Evolutionary conservation across 2,113 vertebrate species (phyloP).

Genomic region (Odontesthes bonariensis): DNA sequence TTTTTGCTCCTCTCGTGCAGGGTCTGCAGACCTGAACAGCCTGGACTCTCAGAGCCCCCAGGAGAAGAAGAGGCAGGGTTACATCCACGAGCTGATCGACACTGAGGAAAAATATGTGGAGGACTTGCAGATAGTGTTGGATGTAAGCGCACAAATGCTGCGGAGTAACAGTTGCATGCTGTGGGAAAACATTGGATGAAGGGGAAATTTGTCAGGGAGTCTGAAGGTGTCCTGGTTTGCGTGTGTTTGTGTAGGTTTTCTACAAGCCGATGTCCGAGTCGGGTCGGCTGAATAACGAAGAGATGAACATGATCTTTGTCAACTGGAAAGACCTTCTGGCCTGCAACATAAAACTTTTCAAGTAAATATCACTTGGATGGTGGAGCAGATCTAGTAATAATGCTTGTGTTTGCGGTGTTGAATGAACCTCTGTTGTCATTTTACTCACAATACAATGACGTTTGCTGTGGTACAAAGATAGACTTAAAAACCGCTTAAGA

Average conservation of each 20-base stretch:
- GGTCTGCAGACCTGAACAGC: constrained; percentile 91
- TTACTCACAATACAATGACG: no score
- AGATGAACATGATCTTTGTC: constrained; percentile 93
- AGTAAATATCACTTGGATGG: constrained; percentile 78
- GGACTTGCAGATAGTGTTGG: constrained; percentile 91
- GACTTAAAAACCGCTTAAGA: no score
- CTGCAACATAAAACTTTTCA: constrained; percentile 91
- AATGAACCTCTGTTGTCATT: no score
- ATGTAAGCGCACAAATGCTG: constrained; percentile 80
- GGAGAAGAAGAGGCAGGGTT: constrained; percentile 96
- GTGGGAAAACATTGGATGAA: neutral
- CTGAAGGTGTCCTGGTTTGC: neutral
- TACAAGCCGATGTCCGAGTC: constrained; percentile 93
- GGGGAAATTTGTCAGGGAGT: no score
- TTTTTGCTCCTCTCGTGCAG: constrained; percentile 72
- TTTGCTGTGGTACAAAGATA: no score
- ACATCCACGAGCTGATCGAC: constrained; percentile 94
- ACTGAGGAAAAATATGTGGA: constrained; percentile 94
- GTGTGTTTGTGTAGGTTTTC: constrained; percentile 86
- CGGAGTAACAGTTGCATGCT: neutral
- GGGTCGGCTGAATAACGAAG: constrained; percentile 86
- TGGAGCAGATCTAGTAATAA: neutral
- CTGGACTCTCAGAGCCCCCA: constrained; percentile 90
- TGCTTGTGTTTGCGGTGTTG: no score
- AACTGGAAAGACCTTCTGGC: constrained; percentile 97